Evolutionary conservation across 1,140 invertebrate species (phyloP).

Genomic region (Oppia nitens): DNA sequence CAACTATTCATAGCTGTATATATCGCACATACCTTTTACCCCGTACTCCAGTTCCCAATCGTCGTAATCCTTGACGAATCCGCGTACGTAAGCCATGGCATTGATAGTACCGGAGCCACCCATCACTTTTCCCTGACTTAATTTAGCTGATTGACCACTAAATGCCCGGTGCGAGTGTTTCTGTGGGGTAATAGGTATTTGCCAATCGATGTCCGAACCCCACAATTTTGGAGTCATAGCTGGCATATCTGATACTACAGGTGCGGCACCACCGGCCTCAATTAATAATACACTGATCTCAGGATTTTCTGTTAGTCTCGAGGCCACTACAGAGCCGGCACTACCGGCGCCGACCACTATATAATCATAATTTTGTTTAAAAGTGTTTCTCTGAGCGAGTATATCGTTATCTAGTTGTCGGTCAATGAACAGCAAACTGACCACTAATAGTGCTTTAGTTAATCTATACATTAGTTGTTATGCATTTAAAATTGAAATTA

Average conservation of each 20-base stretch:
- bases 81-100: constrained; percentile 86
- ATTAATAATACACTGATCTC: constrained; percentile 23
- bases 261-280: constrained; percentile 23
- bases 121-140: constrained; percentile 22
- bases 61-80: constrained; percentile 65
- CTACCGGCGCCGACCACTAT: constrained; percentile 22
- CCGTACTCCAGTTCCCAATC: constrained; percentile 78
- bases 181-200: constrained; percentile 76
- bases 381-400: not conserved
- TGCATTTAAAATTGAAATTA: no score
- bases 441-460: not conserved
- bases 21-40: no score
- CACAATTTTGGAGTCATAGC: constrained; percentile 55
- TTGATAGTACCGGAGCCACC: constrained; percentile 82
- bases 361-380: constrained; percentile 37
- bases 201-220: constrained; percentile 72
- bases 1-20: no score
- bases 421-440: not conserved
- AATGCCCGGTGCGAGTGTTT: constrained; percentile 42
- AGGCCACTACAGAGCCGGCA: constrained; percentile 24
- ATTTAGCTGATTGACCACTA: not conserved
- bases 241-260: constrained; percentile 17
- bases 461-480: not conserved
- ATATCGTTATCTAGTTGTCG: not conserved
- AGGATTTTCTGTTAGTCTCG: constrained; percentile 23